These are phyloP conservation scores for Clistopyga incitator DNA, from an alignment of 2,888 invertebrate genomes.

Conservation along the genomic window DNA sequence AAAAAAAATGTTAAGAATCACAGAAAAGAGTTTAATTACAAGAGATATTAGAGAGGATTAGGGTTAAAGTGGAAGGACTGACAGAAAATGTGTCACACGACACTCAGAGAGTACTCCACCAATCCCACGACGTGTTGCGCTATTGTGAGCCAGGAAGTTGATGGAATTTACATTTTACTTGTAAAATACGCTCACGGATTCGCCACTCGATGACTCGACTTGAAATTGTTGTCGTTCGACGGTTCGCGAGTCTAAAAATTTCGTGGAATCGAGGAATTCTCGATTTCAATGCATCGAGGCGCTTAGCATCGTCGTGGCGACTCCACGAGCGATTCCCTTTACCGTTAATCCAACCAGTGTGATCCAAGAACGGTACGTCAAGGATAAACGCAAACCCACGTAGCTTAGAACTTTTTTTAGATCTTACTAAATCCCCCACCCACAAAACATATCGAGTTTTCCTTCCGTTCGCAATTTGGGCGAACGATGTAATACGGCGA, in stretches of 20 bases:
- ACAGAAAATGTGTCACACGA: slow-evolving; percentile 21
- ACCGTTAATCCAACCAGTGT: slow-evolving; percentile 48
- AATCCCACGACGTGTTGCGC: slow-evolving; percentile 10
- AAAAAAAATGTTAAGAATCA: no score
- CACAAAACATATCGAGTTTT: slow-evolving; percentile 49
- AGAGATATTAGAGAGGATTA: no score
- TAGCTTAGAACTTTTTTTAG: slow-evolving; percentile 77
- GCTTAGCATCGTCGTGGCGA: slow-evolving; percentile 22
- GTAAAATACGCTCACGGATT: slow-evolving; percentile 43
- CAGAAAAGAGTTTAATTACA: no score
- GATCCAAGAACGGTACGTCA: slow-evolving; percentile 46
- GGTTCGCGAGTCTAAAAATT: background rate
- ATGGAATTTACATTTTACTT: slow-evolving; percentile 34
- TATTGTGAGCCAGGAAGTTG: slow-evolving; percentile 6
- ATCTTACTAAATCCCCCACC: slow-evolving; percentile 58
- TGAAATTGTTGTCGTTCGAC: slow-evolving; percentile 22
- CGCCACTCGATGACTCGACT: slow-evolving; percentile 19
- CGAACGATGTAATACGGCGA: slow-evolving; percentile 45
- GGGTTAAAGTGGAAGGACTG: no score
- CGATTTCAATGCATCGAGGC: slow-evolving; percentile 7
- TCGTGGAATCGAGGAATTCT: background rate
- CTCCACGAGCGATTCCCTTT: slow-evolving; percentile 39
- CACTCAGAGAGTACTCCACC: slow-evolving; percentile 36
- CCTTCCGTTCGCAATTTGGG: slow-evolving; percentile 40
- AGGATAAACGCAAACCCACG: slow-evolving; percentile 65